Conservation (phyloP, 1,140 invertebrate species). For the Mercenaria mercenaria region DNA sequence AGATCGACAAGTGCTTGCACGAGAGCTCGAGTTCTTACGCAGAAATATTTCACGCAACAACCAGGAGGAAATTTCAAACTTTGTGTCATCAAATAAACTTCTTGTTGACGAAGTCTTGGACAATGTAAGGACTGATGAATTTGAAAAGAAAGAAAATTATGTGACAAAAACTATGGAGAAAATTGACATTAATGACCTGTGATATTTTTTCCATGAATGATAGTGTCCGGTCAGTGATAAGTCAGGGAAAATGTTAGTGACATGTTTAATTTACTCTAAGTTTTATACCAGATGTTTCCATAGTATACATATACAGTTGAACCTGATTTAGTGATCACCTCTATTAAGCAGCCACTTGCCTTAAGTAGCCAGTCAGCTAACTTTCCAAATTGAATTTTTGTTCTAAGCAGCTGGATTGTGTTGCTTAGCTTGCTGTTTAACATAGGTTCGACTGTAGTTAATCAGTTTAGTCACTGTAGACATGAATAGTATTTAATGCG, state of each 20-base stretch:
- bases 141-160: conserved; percentile 61
- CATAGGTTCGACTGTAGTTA: too few species aligned
- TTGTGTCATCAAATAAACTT: conserved; percentile 77
- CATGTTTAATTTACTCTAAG: neutral
- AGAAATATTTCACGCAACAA: conserved; percentile 74
- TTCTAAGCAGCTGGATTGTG: too few species aligned
- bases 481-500: too few species aligned
- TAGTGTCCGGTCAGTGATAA: neutral
- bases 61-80: conserved; percentile 75
- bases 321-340: too few species aligned
- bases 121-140: conserved; percentile 75
- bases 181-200: conserved; percentile 3
- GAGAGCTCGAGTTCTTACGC: conserved; percentile 83
- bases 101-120: conserved; percentile 81
- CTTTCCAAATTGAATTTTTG: too few species aligned
- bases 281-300: too few species aligned
- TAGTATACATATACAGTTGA: too few species aligned
- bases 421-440: too few species aligned
- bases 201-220: neutral
- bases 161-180: conserved; percentile 43
- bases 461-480: too few species aligned
- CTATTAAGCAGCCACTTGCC: too few species aligned
- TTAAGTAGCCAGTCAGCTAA: too few species aligned
- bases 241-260: neutral
- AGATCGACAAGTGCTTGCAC: conserved; percentile 81